Evolutionary conservation across 2,113 vertebrate species (phyloP).

Genomic region (Hemibagrus wyckioides): DNA sequence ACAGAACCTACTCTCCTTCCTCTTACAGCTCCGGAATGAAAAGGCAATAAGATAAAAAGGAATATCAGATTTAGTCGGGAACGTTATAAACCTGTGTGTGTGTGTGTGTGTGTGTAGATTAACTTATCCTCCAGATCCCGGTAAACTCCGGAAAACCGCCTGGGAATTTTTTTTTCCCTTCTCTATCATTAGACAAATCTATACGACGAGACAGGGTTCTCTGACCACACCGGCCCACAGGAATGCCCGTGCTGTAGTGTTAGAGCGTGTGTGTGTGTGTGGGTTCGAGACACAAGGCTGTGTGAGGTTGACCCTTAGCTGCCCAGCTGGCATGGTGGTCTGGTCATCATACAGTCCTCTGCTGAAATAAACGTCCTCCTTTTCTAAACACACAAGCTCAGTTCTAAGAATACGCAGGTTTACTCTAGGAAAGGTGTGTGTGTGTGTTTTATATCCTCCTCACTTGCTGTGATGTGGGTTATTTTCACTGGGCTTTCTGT

Average conservation of each 20-base stretch:
- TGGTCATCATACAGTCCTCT: not conserved
- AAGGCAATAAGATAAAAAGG: not conserved
- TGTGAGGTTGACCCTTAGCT: slow-evolving; percentile 3
- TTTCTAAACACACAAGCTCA: slow-evolving; percentile 1
- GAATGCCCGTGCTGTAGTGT: not conserved
- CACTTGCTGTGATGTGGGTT: slow-evolving; percentile 18
- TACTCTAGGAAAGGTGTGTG: not conserved
- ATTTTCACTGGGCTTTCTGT: slow-evolving; percentile 22
- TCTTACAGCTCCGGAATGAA: not conserved
- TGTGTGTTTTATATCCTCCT: no score
- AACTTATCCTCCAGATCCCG: not conserved
- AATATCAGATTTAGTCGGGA: no score
- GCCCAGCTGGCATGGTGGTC: slow-evolving; percentile 25
- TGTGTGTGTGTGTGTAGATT: not conserved
- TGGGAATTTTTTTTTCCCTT: not conserved
- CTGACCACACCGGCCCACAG: not conserved
- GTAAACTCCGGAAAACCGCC: not conserved
- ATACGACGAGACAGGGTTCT: not conserved
- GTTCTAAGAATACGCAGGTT: slow-evolving; percentile 10
- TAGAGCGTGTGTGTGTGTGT: not conserved
- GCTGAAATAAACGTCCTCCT: slow-evolving; percentile 19
- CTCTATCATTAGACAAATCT: slow-evolving; percentile 18
- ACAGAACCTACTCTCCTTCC: not conserved
- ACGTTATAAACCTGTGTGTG: not conserved
- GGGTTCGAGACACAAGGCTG: not conserved